phyloP scores from a whole-genome alignment of 2,797 vertebrate genomes.

The Lagorchestes hirsutus region DNA sequence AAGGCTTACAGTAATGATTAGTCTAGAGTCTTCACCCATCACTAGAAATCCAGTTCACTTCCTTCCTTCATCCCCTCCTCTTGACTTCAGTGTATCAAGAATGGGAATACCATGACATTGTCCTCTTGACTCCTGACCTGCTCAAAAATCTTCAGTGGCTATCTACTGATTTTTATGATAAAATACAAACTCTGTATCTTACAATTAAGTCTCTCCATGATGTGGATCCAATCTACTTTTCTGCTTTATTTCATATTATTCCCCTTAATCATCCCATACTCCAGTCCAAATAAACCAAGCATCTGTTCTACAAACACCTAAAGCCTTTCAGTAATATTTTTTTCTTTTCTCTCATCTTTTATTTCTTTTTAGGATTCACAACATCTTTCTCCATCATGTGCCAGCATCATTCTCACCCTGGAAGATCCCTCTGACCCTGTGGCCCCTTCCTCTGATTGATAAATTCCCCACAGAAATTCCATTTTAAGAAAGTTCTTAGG shows the following conservation, averaged over 20 bases:
- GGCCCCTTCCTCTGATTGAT: background rate
- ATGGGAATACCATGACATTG: background rate
- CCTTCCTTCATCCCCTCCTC: background rate
- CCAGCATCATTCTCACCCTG: background rate
- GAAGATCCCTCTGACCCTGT: slow-evolving; percentile 24
- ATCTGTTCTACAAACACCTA: background rate
- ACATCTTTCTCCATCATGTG: background rate
- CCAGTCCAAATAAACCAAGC: background rate
- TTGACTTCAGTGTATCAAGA: background rate
- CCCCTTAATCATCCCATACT: background rate
- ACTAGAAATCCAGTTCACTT: background rate
- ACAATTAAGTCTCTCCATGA: background rate
- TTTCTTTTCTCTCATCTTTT: background rate
- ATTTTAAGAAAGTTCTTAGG: background rate
- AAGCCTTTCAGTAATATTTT: background rate
- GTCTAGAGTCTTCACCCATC: background rate
- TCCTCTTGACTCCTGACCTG: background rate
- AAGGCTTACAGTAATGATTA: background rate
- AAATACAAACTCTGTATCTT: background rate
- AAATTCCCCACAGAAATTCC: background rate
- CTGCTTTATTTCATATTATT: background rate
- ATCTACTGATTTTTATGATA: background rate
- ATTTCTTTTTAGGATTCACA: background rate
- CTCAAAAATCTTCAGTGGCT: background rate
- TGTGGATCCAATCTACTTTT: background rate